Base-by-base conservation (phyloP, 2,888 invertebrate species). In the Rhagium mordax region DNA sequence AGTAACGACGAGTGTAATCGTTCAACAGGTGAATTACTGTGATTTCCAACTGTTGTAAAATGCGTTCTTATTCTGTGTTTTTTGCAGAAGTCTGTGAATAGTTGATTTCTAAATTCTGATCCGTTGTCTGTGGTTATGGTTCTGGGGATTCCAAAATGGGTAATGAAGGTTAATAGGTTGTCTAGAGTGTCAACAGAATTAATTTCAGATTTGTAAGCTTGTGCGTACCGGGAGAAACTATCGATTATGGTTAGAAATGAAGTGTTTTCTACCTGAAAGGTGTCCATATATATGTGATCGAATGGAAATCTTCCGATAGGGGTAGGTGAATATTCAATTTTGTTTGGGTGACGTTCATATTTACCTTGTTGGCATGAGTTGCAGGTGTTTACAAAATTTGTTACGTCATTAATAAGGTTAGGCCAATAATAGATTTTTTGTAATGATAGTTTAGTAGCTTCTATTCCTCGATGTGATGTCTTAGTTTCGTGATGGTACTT, bases 11-110 rank as follows among this genome's bases (percentile, higher is more conserved):
- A 70, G 27, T 75, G 75, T 15, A 70, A 27, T 47, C 65, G 20
- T 62, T 77, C 75, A 13, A 75, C 55, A 73, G 64, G 27, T 15
- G 66, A 70, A n/a, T 72, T 74, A n/a, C n/a, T n/a, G 2, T 60
- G 61, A 72, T 74, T 76, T 20, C 57, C 66, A 0, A 72, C 51
- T 20, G 72, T 76, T 3, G 70, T 72, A 51, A 64, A 74, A 55
- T 76, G 71, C 10, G 74, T 13, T 24, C 49, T 51, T 13, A 75
- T 73, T 29, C 60, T 74, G 47, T 72, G 77, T 13, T 74, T 51
- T 59, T 75, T 62, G 24, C 71, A 74, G 65, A 78, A 74, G 16
- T 72, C 68, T 59, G 64, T 24, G 0, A 76, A 24, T 20, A 72
- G 24, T 29, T 68, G 15, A 18, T 65, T 71, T 71, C 71, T 74